Percentiles rank a stretch among this genome's conserved stretches.
Evolutionary conservation across 2,888 invertebrate species (phyloP).

Genomic region (Orchestes rusci): DNA sequence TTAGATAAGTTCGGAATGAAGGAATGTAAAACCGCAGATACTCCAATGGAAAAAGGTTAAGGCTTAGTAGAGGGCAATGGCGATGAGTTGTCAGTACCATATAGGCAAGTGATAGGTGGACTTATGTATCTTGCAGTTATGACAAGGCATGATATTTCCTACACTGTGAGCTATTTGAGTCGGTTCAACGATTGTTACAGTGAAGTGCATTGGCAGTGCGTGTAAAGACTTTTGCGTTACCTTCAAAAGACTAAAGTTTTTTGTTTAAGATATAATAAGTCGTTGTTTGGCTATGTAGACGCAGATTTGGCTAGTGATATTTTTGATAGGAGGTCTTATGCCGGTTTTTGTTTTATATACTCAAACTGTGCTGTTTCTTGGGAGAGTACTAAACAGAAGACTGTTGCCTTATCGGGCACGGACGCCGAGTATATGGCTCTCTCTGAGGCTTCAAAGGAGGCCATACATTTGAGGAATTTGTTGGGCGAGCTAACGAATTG

Average conservation of each 20-base stretch:
- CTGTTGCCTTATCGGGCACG: slow-evolving; percentile 30
- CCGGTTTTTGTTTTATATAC: slow-evolving; percentile 30
- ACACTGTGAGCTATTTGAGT: slow-evolving; percentile 19
- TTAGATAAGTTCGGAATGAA: slow-evolving; percentile 13
- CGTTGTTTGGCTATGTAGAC: neutral
- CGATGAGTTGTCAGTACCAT: no score
- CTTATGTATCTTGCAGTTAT: slow-evolving; percentile 23
- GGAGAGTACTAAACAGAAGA: slow-evolving; percentile 31
- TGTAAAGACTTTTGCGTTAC: slow-evolving; percentile 11
- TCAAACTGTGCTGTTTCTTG: slow-evolving; percentile 27
- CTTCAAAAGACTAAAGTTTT: slow-evolving; percentile 10
- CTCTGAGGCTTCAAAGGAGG: slow-evolving; percentile 28
- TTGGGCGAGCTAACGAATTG: slow-evolving; percentile 12
- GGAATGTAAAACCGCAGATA: no score
- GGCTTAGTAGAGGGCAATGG: no score
- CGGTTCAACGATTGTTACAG: slow-evolving; percentile 15
- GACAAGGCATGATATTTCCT: slow-evolving; percentile 23
- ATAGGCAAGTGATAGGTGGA: no score
- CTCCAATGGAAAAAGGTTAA: no score
- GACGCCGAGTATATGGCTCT: slow-evolving; percentile 32
- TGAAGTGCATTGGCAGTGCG: slow-evolving; percentile 8
- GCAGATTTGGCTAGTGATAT: no score
- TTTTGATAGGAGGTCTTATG: no score
- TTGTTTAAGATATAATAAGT: slow-evolving; percentile 3
- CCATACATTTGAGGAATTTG: slow-evolving; percentile 22